Percentiles rank a stretch among this genome's conserved stretches.
These are phyloP conservation scores for Drosophila buzzatii DNA, from an alignment of 2,888 invertebrate genomes.

Conservation along the genomic window DNA sequence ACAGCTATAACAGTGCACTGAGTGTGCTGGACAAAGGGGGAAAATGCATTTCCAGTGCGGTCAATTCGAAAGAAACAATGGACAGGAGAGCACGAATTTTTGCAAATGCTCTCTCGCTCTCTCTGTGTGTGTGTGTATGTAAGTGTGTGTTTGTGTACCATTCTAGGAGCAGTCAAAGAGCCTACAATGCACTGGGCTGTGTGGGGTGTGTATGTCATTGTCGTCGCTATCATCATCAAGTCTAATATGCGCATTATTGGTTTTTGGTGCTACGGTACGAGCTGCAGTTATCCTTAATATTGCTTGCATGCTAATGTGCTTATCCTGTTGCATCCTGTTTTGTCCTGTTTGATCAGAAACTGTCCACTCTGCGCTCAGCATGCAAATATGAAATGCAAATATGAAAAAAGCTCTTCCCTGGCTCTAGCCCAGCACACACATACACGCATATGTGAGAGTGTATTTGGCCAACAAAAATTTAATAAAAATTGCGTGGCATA, in stretches of 20 bases:
- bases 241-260: slow-evolving; percentile 79
- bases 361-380: slow-evolving; percentile 54
- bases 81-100: slow-evolving; percentile 51
- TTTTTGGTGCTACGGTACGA: slow-evolving; percentile 50
- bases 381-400: slow-evolving; percentile 77
- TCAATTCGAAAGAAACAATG: slow-evolving; percentile 76
- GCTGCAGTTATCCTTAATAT: slow-evolving; percentile 74
- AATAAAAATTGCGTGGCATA: slow-evolving; percentile 52
- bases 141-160: slow-evolving; percentile 25
- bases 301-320: slow-evolving; percentile 68
- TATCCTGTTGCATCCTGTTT: slow-evolving; percentile 49
- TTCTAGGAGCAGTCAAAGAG: slow-evolving; percentile 37
- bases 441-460: neutral
- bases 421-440: neutral
- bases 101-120: slow-evolving; percentile 29
- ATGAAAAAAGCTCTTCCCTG: slow-evolving; percentile 35
- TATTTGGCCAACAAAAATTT: slow-evolving; percentile 43
- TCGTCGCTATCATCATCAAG: slow-evolving; percentile 66
- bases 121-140: slow-evolving; percentile 4
- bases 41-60: slow-evolving; percentile 56
- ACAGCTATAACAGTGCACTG: slow-evolving; percentile 32
- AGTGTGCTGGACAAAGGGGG: neutral
- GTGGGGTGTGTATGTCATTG: slow-evolving; percentile 22
- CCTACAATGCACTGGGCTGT: neutral
- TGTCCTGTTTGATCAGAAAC: slow-evolving; percentile 41